Evolutionary conservation across 1,140 invertebrate species (phyloP).

Genomic region (Ostrea denselamellosa): DNA sequence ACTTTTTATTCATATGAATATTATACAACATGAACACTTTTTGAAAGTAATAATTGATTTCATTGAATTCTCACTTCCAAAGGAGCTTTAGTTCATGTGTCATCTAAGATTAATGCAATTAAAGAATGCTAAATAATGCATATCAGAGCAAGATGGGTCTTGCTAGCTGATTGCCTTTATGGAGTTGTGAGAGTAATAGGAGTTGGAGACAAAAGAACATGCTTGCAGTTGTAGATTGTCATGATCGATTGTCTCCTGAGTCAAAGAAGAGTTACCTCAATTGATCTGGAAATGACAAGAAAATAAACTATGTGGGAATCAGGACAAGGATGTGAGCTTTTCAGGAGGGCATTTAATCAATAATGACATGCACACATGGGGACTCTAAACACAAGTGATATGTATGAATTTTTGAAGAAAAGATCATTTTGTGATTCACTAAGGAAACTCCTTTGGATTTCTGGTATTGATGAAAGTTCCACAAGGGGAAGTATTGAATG

Average conservation of each 20-base stretch:
- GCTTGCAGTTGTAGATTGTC: not conserved
- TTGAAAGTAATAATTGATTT: no score
- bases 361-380: conserved; percentile 22
- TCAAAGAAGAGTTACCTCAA: conserved; percentile 17
- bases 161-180: not conserved
- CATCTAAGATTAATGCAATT: not conserved
- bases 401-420: no score
- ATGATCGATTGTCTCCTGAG: conserved; percentile 14
- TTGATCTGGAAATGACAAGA: conserved; percentile 29
- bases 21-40: no score
- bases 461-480: no score
- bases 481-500: no score
- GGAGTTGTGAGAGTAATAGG: not conserved
- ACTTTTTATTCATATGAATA: no score
- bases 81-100: no score
- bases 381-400: no score
- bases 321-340: not conserved
- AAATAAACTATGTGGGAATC: not conserved
- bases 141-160: not conserved
- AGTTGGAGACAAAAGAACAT: not conserved
- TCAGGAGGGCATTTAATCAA: conserved; percentile 10
- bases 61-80: no score
- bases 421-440: no score
- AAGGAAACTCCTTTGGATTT: no score
- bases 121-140: conserved; percentile 10